Base-by-base conservation (phyloP, 2,113 vertebrate genomes). In the Paraplagusia blochii region DNA sequence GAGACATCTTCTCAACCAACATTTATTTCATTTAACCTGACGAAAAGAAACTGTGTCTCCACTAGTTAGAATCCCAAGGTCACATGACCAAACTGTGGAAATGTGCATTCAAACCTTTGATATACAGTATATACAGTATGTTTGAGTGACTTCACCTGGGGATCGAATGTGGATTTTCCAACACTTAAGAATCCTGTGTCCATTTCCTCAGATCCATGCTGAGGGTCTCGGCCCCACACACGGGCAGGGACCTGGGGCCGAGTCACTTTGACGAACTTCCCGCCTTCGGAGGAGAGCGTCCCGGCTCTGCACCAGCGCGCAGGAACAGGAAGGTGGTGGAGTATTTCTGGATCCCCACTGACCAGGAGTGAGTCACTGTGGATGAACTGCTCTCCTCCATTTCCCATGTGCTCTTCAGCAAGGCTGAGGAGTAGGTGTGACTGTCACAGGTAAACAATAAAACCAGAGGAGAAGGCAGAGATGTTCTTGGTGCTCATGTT, bases 251-350 rank as follows among this genome's bases (percentile, higher is more conserved):
- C 8, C 38, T 1, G 2, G 82, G 82, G 2, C 81, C 66, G 0
- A 42, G 72, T 35, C 87, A 86, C 55, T 91, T 90, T 4, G 86
- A 83, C 1, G 88, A 91, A 4, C 82, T 90, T 35, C 66, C 87
- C 0, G 69, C 88, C 43, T 69, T 81, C 4, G 75, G 51, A 33
- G 77, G 73, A 29, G 78, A 82, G 3, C 49, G 35, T 1, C 78
- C 84, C 0, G 76, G 90, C 55, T 62, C 53, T 0, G 0, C 5
- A 0, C 3, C 68, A 2, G 18, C 61, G 0, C 58, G 71, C 16
- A 77, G 73, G 12, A 63, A 69, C 68, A 85, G 77, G 64, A 86
- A 66, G n/a, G 43, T 69, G 11, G 78, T 87, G 40, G 75, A 63
- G 0, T 77, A 84, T 54, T 88, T 89, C 71, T 80, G 83, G 80